Conservation (phyloP, 2,113 vertebrate species). For the Phrynocephalus versicolor region DNA sequence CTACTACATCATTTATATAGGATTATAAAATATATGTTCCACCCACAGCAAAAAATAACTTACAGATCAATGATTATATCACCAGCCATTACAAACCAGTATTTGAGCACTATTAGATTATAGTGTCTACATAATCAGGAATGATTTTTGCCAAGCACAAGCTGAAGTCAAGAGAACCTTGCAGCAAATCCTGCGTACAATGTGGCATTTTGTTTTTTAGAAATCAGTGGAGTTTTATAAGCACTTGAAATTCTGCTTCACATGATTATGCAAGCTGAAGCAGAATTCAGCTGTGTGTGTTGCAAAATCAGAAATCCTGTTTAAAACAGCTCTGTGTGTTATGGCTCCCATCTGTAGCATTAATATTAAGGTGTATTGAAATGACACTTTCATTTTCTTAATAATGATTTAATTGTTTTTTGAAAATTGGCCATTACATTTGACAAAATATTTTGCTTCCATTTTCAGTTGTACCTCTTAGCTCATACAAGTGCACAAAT, state of each 20-base stretch:
- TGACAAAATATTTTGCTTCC: constrained; percentile 21
- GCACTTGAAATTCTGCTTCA: neutral
- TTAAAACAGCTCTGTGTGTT: neutral
- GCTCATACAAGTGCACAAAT: constrained; percentile 16
- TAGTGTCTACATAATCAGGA: neutral
- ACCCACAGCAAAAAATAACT: neutral
- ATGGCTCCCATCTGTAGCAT: neutral
- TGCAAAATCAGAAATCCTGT: neutral
- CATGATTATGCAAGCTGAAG: neutral
- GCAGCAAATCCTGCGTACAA: neutral
- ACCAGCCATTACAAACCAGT: neutral
- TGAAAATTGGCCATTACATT: fast-evolving
- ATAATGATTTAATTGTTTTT: neutral
- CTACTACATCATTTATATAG: no score
- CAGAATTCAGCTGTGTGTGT: neutral
- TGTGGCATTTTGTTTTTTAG: no score
- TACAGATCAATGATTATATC: neutral
- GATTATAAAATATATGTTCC: no score
- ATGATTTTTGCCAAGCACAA: neutral
- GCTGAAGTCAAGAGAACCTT: neutral
- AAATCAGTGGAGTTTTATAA: neutral
- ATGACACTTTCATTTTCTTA: neutral
- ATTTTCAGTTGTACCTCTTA: constrained; percentile 39
- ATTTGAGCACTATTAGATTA: neutral
- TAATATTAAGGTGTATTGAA: constrained; percentile 24